phyloP scores from a whole-genome alignment of 1,140 invertebrate species.

The Halyomorpha halys region DNA sequence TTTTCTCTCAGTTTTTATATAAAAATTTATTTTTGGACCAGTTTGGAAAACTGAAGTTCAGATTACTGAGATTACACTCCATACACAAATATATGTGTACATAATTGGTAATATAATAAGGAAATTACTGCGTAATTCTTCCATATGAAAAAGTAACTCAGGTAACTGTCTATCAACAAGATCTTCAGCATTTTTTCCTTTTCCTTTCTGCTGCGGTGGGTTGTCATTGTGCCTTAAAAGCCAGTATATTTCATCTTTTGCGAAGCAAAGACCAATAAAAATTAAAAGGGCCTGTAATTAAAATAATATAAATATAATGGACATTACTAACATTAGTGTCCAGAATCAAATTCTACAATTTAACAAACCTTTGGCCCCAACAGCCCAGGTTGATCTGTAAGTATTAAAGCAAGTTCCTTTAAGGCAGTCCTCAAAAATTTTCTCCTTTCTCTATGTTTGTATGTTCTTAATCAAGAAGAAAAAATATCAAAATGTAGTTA shows the following conservation, averaged over 20 bases:
- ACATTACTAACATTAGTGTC: neutral
- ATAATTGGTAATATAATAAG: neutral
- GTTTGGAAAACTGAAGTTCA: no score
- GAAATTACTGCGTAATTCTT: slow-evolving; percentile 67
- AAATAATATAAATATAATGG: slow-evolving; percentile 18
- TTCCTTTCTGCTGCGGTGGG: slow-evolving; percentile 74
- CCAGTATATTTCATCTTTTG: slow-evolving; percentile 96
- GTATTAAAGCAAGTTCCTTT: slow-evolving; percentile 87
- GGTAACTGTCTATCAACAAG: slow-evolving; percentile 88
- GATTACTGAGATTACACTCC: no score
- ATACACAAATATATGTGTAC: neutral
- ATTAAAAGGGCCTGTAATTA: slow-evolving; percentile 70
- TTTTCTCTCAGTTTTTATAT: no score
- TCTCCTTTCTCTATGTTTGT: slow-evolving; percentile 84
- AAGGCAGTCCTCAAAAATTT: slow-evolving; percentile 93
- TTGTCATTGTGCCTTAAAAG: slow-evolving; percentile 91
- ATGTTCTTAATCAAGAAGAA: slow-evolving; percentile 38
- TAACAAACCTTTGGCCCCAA: slow-evolving; percentile 75
- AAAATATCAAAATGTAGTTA: no score
- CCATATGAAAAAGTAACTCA: slow-evolving; percentile 95
- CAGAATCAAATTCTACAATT: neutral
- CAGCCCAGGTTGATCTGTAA: slow-evolving; percentile 95
- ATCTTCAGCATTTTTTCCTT: slow-evolving; percentile 78
- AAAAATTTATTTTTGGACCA: no score
- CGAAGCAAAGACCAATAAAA: slow-evolving; percentile 89